Evolutionary conservation across 2,797 vertebrate species (phyloP).

Genomic region (Menidia menidia): DNA sequence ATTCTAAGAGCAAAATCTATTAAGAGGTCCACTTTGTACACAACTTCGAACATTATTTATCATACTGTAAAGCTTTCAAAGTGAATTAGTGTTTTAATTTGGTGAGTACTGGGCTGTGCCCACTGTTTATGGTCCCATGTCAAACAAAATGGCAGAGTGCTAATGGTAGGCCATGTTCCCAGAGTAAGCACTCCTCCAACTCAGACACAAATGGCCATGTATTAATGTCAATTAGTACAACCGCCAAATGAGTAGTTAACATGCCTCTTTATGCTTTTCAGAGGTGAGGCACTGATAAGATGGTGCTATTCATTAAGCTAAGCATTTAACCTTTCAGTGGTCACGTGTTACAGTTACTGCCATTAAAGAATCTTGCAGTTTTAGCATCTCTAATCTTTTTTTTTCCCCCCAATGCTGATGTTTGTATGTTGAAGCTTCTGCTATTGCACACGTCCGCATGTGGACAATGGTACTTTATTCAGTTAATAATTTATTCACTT

Average conservation of each 20-base stretch:
- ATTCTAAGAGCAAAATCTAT: conserved; percentile 44
- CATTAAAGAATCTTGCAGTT: not conserved
- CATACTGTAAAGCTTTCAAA: conserved; percentile 79
- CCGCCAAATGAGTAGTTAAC: conserved; percentile 70
- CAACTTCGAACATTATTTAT: conserved; percentile 69
- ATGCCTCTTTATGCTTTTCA: conserved; percentile 30
- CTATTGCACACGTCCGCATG: not conserved
- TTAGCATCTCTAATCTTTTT: no score
- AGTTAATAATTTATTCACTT: no score
- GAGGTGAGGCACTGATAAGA: conserved; percentile 17
- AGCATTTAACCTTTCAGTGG: conserved; percentile 24
- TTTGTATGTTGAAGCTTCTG: not conserved
- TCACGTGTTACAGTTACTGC: conserved; percentile 6
- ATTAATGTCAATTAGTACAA: conserved; percentile 78
- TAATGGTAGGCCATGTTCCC: conserved; percentile 71
- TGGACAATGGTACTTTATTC: no score
- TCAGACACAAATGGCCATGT: conserved; percentile 68
- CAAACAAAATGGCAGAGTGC: conserved; percentile 62
- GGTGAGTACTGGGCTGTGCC: conserved; percentile 74
- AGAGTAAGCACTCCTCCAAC: conserved; percentile 46
- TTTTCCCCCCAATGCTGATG: not conserved
- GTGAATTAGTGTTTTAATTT: conserved; percentile 83
- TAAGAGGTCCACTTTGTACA: conserved; percentile 32
- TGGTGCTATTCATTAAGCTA: conserved; percentile 17
- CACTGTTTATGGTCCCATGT: conserved; percentile 70